Evolutionary conservation across 2,888 invertebrate species (phyloP).

Genomic region (Acanthoscelides obtectus): DNA sequence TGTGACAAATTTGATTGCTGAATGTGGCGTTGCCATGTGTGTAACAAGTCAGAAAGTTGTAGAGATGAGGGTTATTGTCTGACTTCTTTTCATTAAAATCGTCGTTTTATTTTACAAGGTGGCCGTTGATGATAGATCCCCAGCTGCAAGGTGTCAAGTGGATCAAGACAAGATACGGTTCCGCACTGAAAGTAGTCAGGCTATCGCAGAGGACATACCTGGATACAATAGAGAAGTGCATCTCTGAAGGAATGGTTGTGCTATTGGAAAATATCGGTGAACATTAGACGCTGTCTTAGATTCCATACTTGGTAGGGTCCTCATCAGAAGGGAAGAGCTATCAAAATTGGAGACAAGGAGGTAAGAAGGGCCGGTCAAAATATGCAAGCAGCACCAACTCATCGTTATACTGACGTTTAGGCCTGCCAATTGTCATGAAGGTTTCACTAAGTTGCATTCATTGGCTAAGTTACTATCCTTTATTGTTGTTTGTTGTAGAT

Average conservation of each 20-base stretch:
- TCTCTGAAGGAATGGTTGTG: conserved; percentile 66
- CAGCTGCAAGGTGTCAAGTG: conserved; percentile 85
- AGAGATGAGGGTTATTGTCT: no score
- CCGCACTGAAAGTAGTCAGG: conserved; percentile 67
- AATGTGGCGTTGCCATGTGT: no score
- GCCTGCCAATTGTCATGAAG: no score
- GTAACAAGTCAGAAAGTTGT: no score
- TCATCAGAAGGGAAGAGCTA: conserved; percentile 81
- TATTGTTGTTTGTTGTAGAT: conserved; percentile 50
- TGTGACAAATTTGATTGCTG: no score
- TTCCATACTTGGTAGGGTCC: conserved; percentile 78
- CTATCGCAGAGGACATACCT: conserved; percentile 79
- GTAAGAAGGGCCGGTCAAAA: no score
- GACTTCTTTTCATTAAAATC: no score
- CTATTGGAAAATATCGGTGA: conserved; percentile 89
- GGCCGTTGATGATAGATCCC: conserved; percentile 95
- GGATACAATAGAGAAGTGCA: conserved; percentile 68
- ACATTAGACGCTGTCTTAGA: conserved; percentile 86
- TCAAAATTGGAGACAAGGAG: conserved; percentile 88
- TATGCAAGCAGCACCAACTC: no score
- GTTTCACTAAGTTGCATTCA: no score
- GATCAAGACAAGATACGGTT: conserved; percentile 86
- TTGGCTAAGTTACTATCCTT: no score
- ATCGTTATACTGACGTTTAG: no score
- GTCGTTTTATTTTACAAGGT: no score